Base-by-base conservation (phyloP, 1,140 invertebrate species). In the Vanessa atalanta region DNA sequence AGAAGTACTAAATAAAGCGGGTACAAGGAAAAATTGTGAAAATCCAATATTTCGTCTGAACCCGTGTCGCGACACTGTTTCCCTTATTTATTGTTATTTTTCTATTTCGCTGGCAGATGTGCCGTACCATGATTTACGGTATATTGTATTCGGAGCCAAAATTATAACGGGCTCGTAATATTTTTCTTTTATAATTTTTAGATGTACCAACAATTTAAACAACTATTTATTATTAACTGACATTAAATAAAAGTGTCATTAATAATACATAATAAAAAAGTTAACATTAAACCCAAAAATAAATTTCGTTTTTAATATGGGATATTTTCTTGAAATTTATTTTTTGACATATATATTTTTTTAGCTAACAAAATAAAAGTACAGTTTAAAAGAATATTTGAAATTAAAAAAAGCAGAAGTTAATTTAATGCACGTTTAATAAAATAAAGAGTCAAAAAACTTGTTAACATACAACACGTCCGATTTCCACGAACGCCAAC, bases 11-110 rank as follows among this genome's bases (percentile, higher is more conserved):
- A 48, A 70, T 31, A 64, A 15, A 47, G 20, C 15, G 70, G 12
- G 51, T n/a, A 31, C 23, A 47, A 50, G 26, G 61, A 70, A 70
- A 70, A 75, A 75, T 61, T 64, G 67, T 70, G 63, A 55, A 75
- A 65, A 70, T 70, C 79, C 77, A 83, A 86, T 88, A 87, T 86
- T 80, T 83, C 76, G 79, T 73, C 81, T 86, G 71, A 82, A 81
- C 74, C 66, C 72, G 72, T 23, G 75, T 55, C 79, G 70, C 66
- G 68, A 69, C 23, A 70, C 74, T 76, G 82, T 86, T 89, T 84
- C 83, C 86, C 84, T 89, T 91, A 92, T 92, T 92, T 91, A 92
- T 92, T 91, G 90, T 92, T 92, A 92, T 92, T 92, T 92, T 92
- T 92, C 90, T 92, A 92, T 92, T 92, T 92, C 82, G 86, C 77